Percentiles rank a stretch among this genome's conserved stretches.
Evolutionary conservation across 2,888 invertebrate species (phyloP).

Genomic region (Clivina fossor): DNA sequence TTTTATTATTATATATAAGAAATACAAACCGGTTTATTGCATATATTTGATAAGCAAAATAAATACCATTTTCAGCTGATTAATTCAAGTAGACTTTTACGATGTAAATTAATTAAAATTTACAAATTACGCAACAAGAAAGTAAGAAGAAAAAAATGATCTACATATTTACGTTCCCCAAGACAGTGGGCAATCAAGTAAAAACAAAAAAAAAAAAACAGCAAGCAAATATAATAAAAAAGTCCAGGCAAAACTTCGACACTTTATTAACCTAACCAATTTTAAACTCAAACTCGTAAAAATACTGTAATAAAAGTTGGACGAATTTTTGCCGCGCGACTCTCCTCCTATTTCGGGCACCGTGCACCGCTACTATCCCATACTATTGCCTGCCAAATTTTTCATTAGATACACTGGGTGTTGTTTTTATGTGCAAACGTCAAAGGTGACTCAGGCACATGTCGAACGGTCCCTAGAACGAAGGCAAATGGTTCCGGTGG

Average conservation of each 20-base stretch:
- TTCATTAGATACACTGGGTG: constrained; percentile 49
- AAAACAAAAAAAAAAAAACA: constrained; percentile 16
- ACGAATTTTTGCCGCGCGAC: constrained; percentile 29
- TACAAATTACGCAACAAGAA: constrained; percentile 23
- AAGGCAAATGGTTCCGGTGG: constrained; percentile 44
- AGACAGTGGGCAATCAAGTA: constrained; percentile 24
- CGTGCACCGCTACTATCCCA: too few species aligned
- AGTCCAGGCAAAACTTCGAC: constrained; percentile 26
- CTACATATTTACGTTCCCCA: constrained; percentile 14
- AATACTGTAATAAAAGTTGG: constrained; percentile 33
- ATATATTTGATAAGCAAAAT: too few species aligned
- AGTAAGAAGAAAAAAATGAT: constrained; percentile 18
- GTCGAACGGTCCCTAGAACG: constrained; percentile 28
- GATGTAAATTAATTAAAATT: constrained; percentile 22
- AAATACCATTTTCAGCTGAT: too few species aligned
- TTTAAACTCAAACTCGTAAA: constrained; percentile 34
- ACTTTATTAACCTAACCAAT: constrained; percentile 32
- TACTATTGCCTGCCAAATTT: constrained; percentile 46
- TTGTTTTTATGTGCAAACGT: constrained; percentile 56
- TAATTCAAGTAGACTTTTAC: too few species aligned
- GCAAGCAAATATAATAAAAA: constrained; percentile 28
- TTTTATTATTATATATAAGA: too few species aligned
- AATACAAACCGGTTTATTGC: too few species aligned
- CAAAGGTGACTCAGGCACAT: constrained; percentile 19
- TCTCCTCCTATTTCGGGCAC: too few species aligned